Evolutionary conservation across 2,797 vertebrate genomes (phyloP).

Genomic region (Rhynchotus rufescens): DNA sequence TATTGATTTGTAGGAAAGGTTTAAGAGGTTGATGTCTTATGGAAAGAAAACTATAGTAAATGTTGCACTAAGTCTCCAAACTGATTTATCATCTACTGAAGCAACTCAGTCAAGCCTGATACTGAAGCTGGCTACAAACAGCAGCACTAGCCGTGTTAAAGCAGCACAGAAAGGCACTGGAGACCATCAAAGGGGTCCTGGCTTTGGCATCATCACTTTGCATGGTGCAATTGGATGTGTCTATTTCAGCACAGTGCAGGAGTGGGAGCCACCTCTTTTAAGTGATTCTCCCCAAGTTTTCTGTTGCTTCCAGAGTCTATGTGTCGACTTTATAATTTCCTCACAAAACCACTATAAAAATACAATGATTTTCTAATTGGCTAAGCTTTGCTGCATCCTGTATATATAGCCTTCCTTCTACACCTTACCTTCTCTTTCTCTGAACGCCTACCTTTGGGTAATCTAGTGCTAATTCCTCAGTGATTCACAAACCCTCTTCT

Average conservation of each 20-base stretch:
- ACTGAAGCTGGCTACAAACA: not conserved
- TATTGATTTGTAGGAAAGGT: slow-evolving; percentile 71
- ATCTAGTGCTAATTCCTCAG: not conserved
- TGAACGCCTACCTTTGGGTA: not conserved
- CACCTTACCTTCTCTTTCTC: not conserved
- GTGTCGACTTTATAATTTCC: not conserved
- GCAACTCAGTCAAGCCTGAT: not conserved
- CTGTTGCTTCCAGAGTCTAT: not conserved
- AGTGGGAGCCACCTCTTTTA: not conserved
- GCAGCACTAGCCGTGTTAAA: rapidly evolving
- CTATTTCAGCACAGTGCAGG: not conserved
- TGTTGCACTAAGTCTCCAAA: not conserved
- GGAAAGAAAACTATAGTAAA: slow-evolving; percentile 39
- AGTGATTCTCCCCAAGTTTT: not conserved
- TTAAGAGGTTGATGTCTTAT: slow-evolving; percentile 52
- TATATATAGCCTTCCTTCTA: rapidly evolving
- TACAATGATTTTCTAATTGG: not conserved
- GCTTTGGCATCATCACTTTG: rapidly evolving
- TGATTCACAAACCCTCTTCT: not conserved
- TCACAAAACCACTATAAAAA: not conserved
- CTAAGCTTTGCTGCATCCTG: not conserved
- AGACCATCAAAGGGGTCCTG: not conserved
- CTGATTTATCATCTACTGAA: slow-evolving; percentile 30
- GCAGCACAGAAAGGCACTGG: not conserved
- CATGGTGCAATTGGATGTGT: rapidly evolving